These are phyloP conservation scores for Suricata suricatta DNA, from an alignment of 2,113 vertebrate species.

Conservation along the genomic window DNA sequence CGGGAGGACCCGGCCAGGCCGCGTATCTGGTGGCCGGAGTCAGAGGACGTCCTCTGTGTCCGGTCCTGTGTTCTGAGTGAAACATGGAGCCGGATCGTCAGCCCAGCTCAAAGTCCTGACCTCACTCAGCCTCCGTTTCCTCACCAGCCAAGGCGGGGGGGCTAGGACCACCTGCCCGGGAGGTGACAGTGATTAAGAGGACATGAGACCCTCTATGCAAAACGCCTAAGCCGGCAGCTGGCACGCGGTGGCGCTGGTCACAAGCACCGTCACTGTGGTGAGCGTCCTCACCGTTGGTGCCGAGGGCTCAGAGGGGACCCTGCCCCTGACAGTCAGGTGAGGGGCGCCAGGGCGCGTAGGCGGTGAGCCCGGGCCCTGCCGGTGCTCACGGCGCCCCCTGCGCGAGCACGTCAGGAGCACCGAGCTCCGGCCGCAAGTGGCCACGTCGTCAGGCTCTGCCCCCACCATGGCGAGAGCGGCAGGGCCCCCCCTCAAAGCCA, in stretches of 20 bases:
- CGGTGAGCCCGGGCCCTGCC: accelerated
- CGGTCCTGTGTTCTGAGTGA: neutral
- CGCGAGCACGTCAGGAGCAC: too few species aligned
- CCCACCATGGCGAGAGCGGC: neutral
- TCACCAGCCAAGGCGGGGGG: neutral
- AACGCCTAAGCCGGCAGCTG: neutral
- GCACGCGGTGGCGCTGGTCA: accelerated
- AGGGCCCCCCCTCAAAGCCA: neutral
- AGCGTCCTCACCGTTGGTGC: accelerated
- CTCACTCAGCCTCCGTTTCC: neutral
- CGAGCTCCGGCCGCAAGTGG: accelerated
- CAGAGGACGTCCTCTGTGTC: neutral
- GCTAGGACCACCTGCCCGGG: neutral
- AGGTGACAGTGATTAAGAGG: neutral
- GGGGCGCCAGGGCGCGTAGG: accelerated
- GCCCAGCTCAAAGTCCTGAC: accelerated
- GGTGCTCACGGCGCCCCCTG: neutral
- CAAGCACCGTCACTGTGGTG: accelerated
- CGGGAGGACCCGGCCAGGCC: neutral
- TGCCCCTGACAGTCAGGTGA: accelerated
- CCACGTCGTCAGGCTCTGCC: neutral
- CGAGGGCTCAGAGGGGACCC: neutral
- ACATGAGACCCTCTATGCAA: accelerated
- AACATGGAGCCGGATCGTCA: accelerated
- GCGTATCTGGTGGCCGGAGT: accelerated